phyloP scores from a whole-genome alignment of 2,113 vertebrate species.

The Acinonyx jubatus region DNA sequence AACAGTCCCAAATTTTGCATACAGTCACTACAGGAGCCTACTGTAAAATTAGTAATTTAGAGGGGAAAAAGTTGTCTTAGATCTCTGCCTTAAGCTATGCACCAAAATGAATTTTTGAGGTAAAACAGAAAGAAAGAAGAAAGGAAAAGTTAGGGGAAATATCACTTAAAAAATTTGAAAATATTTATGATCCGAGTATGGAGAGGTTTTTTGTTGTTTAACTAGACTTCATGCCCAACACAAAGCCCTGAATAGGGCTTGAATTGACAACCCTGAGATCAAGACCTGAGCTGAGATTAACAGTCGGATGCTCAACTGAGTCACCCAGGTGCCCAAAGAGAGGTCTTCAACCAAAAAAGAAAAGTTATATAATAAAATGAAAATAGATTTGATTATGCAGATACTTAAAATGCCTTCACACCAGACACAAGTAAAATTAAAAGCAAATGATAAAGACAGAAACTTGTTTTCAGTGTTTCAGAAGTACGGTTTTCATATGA shows the following conservation, averaged over 20 bases:
- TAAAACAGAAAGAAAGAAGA: not conserved
- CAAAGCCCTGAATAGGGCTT: no score
- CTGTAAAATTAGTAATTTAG: not conserved
- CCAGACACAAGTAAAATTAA: slow-evolving; percentile 43
- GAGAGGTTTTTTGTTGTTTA: no score
- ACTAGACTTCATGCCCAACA: no score
- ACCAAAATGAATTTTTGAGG: not conserved
- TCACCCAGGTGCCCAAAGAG: not conserved
- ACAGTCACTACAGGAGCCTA: not conserved
- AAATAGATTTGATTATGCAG: not conserved
- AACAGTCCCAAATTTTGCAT: not conserved
- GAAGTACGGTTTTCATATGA: not conserved
- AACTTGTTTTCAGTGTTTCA: not conserved
- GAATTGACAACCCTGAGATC: no score
- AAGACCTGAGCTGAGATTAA: no score
- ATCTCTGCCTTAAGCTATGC: not conserved
- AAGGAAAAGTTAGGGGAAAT: not conserved
- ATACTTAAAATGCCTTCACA: not conserved
- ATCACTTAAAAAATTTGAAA: not conserved
- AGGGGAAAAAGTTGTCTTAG: not conserved
- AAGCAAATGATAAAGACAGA: not conserved
- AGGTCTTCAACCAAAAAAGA: not conserved
- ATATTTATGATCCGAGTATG: not conserved
- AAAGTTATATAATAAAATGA: not conserved
- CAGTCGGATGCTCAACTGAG: no score